Evolutionary conservation across 2,797 vertebrate species (phyloP).

Genomic region (Novumbra hubbsi): DNA sequence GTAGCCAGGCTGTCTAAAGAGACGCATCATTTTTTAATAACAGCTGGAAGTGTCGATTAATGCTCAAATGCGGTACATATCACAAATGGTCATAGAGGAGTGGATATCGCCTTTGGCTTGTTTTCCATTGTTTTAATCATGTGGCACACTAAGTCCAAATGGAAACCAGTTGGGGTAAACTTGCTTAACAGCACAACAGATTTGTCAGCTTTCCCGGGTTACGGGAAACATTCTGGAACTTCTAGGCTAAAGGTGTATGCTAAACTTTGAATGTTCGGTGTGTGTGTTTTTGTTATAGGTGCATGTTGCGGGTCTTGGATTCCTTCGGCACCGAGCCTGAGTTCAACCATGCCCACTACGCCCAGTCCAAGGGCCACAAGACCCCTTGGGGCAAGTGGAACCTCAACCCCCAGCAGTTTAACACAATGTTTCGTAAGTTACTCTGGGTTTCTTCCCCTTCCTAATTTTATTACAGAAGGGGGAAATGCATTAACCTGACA

Average conservation of each 20-base stretch:
- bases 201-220: too few species aligned
- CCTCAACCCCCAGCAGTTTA: slow-evolving; percentile 98
- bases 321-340: slow-evolving; percentile 98
- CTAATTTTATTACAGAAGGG: neutral
- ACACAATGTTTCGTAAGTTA: slow-evolving; percentile 99
- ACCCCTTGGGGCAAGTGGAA: slow-evolving; percentile 99
- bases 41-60: neutral
- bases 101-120: neutral
- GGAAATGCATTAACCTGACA: neutral
- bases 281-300: slow-evolving; percentile 67
- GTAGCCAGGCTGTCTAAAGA: neutral
- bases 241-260: slow-evolving; percentile 83
- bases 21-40: neutral
- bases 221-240: too few species aligned
- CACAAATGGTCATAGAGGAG: slow-evolving; percentile 2
- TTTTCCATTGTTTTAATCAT: slow-evolving; percentile 37
- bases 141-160: too few species aligned
- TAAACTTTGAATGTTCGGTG: slow-evolving; percentile 43
- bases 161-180: too few species aligned
- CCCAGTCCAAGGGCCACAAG: slow-evolving; percentile 97
- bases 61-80: neutral
- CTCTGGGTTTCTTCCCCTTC: neutral
- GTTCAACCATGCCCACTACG: slow-evolving; percentile 97
- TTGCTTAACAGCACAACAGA: too few species aligned
- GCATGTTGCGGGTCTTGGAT: slow-evolving; percentile 95